Evolutionary conservation across 2,797 vertebrate species (phyloP).

Genomic region (Xenopus petersii): DNA sequence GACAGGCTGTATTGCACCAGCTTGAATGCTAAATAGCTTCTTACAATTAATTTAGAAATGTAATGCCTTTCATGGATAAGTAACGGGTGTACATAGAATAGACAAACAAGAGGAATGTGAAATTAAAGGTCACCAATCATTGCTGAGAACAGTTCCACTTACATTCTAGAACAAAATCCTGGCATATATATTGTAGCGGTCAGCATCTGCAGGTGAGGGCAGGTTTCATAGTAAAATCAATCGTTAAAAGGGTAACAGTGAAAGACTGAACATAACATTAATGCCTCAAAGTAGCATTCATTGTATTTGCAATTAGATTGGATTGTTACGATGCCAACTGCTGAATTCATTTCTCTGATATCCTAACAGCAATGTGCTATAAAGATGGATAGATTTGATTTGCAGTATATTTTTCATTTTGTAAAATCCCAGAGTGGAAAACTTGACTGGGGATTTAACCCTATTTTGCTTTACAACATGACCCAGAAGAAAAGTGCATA

Average conservation of each 20-base stretch:
- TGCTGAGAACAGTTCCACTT: slow-evolving; percentile 12
- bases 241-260: slow-evolving; percentile 41
- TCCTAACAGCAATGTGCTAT: slow-evolving; percentile 25
- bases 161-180: slow-evolving; percentile 27
- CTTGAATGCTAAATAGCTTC: not conserved
- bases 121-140: slow-evolving; percentile 29
- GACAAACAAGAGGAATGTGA: slow-evolving; percentile 17
- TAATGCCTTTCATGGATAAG: slow-evolving; percentile 6
- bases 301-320: slow-evolving; percentile 50
- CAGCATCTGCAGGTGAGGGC: slow-evolving; percentile 41
- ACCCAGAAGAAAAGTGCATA: no score
- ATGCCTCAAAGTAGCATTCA: slow-evolving; percentile 42
- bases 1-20: no score
- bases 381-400: slow-evolving; percentile 25
- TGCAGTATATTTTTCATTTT: slow-evolving; percentile 24
- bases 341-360: slow-evolving; percentile 33
- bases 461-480: no score
- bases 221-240: slow-evolving; percentile 46
- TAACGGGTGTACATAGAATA: slow-evolving; percentile 9
- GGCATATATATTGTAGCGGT: slow-evolving; percentile 33
- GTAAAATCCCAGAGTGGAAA: not conserved
- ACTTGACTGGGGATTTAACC: not conserved
- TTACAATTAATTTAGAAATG: not conserved
- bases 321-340: slow-evolving; percentile 47
- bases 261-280: slow-evolving; percentile 46